These are phyloP conservation scores for Acanthornis magna DNA, from an alignment of 2,797 vertebrate genomes.

Conservation along the genomic window DNA sequence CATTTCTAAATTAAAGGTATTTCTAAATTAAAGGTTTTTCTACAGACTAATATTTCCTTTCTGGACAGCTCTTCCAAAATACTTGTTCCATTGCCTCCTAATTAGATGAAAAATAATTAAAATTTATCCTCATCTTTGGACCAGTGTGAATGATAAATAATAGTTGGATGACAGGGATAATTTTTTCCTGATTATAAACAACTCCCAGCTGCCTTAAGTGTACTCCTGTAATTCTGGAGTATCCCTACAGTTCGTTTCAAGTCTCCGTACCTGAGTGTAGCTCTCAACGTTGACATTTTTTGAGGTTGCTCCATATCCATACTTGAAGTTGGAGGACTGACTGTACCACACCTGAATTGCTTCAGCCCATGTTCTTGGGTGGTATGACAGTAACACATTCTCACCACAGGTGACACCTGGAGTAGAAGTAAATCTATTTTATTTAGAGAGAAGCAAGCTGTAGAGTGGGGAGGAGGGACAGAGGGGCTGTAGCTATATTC, in stretches of 20 bases:
- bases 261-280: constrained; percentile 65
- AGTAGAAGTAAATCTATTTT: background rate
- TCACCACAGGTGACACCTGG: constrained; percentile 51
- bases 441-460: background rate
- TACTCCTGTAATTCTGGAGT: background rate
- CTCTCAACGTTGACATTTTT: background rate
- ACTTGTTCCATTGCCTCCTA: background rate
- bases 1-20: background rate
- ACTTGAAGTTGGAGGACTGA: constrained; percentile 43
- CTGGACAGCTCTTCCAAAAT: background rate
- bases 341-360: constrained; percentile 21
- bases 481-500: background rate
- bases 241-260: background rate
- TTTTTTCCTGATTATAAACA: background rate
- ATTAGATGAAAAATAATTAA: background rate
- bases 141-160: background rate
- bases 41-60: background rate
- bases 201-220: background rate
- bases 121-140: background rate
- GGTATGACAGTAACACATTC: background rate
- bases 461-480: background rate
- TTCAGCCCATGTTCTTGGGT: constrained; percentile 15
- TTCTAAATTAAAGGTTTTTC: background rate
- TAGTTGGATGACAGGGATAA: background rate
- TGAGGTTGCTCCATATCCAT: background rate